Percentiles rank a stretch among this genome's conserved stretches.
phyloP scores from a whole-genome alignment of 2,113 vertebrate genomes.

The Etheostoma cragini region DNA sequence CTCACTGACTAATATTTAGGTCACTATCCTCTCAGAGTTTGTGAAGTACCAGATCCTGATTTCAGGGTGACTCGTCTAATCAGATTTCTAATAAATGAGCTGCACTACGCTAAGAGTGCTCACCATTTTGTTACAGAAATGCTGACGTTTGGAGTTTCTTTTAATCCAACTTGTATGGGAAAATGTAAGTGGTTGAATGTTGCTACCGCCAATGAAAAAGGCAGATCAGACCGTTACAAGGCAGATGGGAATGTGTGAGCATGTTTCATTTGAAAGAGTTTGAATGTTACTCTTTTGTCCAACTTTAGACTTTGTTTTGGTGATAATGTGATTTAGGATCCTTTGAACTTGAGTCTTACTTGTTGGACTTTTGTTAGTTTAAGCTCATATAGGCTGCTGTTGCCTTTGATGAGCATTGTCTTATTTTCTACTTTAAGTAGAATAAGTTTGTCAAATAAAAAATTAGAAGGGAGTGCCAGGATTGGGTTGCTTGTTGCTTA shows the following conservation, averaged over 20 bases:
- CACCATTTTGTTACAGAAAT: background rate
- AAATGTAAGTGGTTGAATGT: background rate
- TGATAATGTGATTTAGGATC: background rate
- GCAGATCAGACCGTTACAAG: conserved; percentile 1
- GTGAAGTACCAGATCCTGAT: background rate
- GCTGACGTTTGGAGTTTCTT: background rate
- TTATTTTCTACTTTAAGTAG: background rate
- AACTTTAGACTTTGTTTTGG: background rate
- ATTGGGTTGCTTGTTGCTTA: background rate
- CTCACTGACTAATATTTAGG: conserved; percentile 71
- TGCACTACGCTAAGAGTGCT: background rate
- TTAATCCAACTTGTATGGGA: background rate
- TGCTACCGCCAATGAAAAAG: background rate
- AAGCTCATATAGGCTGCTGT: background rate
- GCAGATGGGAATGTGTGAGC: background rate
- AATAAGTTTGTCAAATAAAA: background rate
- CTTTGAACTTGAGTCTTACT: background rate
- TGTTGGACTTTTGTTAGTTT: background rate
- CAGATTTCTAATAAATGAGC: background rate
- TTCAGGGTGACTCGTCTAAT: background rate
- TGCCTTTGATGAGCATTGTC: background rate
- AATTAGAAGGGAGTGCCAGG: background rate
- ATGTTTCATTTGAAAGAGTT: background rate
- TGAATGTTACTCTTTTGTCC: background rate
- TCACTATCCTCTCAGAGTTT: conserved; percentile 27